Base-by-base conservation (phyloP, 2,113 vertebrate species). In the Phycodurus eques region DNA sequence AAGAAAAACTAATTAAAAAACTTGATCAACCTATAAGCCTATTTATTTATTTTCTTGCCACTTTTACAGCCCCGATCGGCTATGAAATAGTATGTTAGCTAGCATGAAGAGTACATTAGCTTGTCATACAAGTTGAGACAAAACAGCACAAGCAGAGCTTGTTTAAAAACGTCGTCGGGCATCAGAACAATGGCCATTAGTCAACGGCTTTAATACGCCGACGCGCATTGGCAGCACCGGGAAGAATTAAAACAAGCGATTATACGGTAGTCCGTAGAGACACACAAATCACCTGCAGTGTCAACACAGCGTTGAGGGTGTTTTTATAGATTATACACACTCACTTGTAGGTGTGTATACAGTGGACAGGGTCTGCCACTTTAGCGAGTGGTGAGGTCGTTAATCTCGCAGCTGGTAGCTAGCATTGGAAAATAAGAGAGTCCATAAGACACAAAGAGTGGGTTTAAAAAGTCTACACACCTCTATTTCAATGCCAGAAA, bases 251-350 rank as follows among this genome's bases (percentile, higher is more conserved):
- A 91, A 90, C 12, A 22, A 78, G 87, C 92, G 4, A 39, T 92
- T 90, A 92, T 76, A 87, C 90, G 90, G 92, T 89, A 93, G 92
- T 87, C 83, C 81, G 74, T 67, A 60, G 65, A 83, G 77, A 80
- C 0, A 43, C 77, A 54, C 72, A 89, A 89, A 92, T 93, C 89
- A 90, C 71, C 74, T 74, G 69, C 83, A 91, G 86, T 91, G 87
- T 92, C 92, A 94, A 93, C 92, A 90, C 81, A 81, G 76, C 82
- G 80, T 87, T 66, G 89, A 92, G 91, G 91, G 91, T 88, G 89
- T 90, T 92, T 92, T 89, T 84, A 86, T 90, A 90, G 90, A 92
- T 92, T 92, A 93, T 93, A 93, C 86, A 93, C 92, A 93, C 74
- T 83, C 86, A 84, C 84, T 88, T 87, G 83, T 82, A 88, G 83